Evolutionary conservation across 2,888 invertebrate genomes (phyloP).

Genomic region (Eupelmus urozonus): DNA sequence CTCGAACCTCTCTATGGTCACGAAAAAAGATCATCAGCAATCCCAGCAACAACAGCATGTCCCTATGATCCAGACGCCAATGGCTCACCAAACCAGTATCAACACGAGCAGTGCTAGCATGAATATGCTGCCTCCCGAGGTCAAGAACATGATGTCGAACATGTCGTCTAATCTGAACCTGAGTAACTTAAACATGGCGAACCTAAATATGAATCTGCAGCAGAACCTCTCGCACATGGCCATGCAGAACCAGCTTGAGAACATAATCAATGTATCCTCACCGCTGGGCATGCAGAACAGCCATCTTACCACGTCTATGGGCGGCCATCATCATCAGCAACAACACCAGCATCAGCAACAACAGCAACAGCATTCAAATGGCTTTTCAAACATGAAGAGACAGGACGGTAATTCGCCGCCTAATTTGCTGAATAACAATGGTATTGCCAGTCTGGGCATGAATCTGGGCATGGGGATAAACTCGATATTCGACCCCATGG

Average conservation of each 20-base stretch:
- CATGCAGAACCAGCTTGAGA: slow-evolving; percentile 73
- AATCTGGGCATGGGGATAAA: slow-evolving; percentile 79
- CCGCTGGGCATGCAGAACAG: slow-evolving; percentile 71
- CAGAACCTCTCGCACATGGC: slow-evolving; percentile 69
- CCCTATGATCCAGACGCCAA: slow-evolving; percentile 49
- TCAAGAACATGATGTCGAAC: slow-evolving; percentile 71
- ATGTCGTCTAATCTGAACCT: slow-evolving; percentile 71
- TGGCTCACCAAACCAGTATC: slow-evolving; percentile 55
- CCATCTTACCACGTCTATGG: slow-evolving; percentile 69
- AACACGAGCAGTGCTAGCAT: slow-evolving; percentile 67
- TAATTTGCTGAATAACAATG: slow-evolving; percentile 77
- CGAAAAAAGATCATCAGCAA: slow-evolving; percentile 58
- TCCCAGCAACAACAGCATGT: slow-evolving; percentile 62
- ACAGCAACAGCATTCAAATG: slow-evolving; percentile 72
- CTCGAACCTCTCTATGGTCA: slow-evolving; percentile 58
- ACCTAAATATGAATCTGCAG: slow-evolving; percentile 71
- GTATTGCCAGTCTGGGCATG: slow-evolving; percentile 75
- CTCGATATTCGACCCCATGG: slow-evolving; percentile 83
- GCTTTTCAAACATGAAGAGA: slow-evolving; percentile 77
- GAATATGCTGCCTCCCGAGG: slow-evolving; percentile 69
- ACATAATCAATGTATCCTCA: slow-evolving; percentile 70
- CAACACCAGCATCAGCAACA: slow-evolving; percentile 44
- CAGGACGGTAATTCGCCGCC: slow-evolving; percentile 77
- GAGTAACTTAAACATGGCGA: slow-evolving; percentile 71
- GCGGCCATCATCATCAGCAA: slow-evolving; percentile 28